Percentiles rank a stretch among this genome's conserved stretches.
Evolutionary conservation across 2,113 vertebrate genomes (phyloP).

Genomic region (Rutilus rutilus): DNA sequence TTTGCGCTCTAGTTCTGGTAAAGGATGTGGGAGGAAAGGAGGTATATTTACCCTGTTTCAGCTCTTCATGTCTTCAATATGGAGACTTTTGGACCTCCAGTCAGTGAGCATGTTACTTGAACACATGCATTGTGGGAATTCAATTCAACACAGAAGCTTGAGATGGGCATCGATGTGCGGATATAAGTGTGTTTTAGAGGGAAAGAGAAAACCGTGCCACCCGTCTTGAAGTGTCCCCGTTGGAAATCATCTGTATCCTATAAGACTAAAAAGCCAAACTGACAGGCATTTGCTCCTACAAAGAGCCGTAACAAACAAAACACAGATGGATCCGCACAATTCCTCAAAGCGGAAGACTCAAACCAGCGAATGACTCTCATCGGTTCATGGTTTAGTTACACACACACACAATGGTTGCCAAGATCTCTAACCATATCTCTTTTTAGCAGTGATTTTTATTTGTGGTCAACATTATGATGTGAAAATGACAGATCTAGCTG

Average conservation of each 20-base stretch:
- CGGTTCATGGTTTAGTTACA: not conserved
- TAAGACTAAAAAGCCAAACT: not conserved
- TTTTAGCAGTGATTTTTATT: not conserved
- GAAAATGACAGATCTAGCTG: not conserved
- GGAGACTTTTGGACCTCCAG: not conserved
- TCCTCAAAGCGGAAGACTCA: not conserved
- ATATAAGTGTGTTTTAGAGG: not conserved
- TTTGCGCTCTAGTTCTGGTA: not conserved
- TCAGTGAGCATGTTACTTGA: not conserved
- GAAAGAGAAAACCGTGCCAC: not conserved
- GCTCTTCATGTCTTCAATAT: not conserved
- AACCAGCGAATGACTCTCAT: not conserved
- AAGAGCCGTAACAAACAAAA: conserved; percentile 7
- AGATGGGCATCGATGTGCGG: not conserved
- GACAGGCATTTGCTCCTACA: not conserved
- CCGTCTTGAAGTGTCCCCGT: too few species aligned
- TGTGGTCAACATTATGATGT: not conserved
- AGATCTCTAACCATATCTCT: not conserved
- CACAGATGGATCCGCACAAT: not conserved
- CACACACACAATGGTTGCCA: not conserved
- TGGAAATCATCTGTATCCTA: not conserved
- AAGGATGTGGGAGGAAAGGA: not conserved
- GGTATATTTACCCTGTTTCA: not conserved
- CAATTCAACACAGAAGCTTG: not conserved
- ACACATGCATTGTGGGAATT: not conserved